Conservation (phyloP, 2,113 vertebrate species). For the Peromyscus leucopus region DNA sequence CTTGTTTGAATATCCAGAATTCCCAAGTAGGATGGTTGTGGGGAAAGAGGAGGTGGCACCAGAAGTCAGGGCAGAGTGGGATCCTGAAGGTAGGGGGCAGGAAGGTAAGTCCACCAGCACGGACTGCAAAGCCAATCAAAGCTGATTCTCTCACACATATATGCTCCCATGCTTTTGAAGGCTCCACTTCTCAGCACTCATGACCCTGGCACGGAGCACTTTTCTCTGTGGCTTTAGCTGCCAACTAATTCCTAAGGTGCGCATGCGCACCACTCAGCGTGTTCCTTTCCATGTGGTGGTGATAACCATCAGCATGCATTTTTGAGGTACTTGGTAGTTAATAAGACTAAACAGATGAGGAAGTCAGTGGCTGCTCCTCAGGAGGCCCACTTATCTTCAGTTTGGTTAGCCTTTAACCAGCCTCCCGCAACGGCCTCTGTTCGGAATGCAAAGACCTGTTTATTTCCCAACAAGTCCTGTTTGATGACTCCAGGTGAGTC, state of each 20-base stretch:
- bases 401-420: slow-evolving; percentile 63
- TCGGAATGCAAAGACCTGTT: slow-evolving; percentile 39
- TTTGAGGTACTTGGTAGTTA: background rate
- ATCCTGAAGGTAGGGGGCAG: background rate
- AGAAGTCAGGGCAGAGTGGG: background rate
- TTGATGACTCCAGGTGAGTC: background rate
- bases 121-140: background rate
- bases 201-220: background rate
- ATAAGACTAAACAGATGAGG: slow-evolving; percentile 25
- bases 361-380: background rate
- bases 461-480: slow-evolving; percentile 28
- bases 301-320: slow-evolving; percentile 38
- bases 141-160: background rate
- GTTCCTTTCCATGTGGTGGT: background rate
- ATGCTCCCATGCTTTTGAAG: background rate
- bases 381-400: background rate
- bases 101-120: background rate
- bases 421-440: background rate
- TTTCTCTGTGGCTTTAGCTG: background rate
- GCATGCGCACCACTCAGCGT: background rate
- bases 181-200: background rate
- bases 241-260: background rate
- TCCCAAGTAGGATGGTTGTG: background rate
- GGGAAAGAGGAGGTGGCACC: background rate
- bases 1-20: background rate